These are phyloP conservation scores for Drosophila bipectinata DNA, from an alignment of 1,140 invertebrate genomes.

Conservation along the genomic window DNA sequence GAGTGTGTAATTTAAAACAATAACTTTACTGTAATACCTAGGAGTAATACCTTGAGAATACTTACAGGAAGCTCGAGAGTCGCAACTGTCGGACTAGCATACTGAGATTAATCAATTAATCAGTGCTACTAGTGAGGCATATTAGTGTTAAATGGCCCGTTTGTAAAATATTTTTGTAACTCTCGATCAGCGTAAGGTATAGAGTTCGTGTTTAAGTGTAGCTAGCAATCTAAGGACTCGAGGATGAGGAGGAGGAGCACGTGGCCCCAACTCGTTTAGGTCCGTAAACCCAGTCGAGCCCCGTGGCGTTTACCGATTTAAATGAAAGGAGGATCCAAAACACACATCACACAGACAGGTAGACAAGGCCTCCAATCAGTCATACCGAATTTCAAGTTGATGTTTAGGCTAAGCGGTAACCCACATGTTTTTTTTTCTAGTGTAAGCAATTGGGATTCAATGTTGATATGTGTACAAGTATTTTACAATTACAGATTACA, in stretches of 20 bases:
- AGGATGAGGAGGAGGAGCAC: background rate
- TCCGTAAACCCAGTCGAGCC: constrained; percentile 79
- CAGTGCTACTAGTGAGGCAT: background rate
- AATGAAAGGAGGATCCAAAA: constrained; percentile 42
- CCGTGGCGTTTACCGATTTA: constrained; percentile 77
- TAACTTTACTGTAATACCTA: constrained; percentile 15
- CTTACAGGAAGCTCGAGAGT: constrained; percentile 30
- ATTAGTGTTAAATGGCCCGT: background rate
- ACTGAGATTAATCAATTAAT: background rate
- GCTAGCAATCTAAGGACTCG: constrained; percentile 41
- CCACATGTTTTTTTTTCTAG: constrained; percentile 24
- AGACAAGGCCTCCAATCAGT: constrained; percentile 5
- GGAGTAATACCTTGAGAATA: background rate
- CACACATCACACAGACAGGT: constrained; percentile 2
- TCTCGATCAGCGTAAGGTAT: background rate
- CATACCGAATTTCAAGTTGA: constrained; percentile 52
- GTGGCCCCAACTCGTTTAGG: constrained; percentile 55
- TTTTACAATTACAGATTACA: constrained; percentile 22
- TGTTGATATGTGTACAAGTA: constrained; percentile 63
- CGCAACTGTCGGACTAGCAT: background rate
- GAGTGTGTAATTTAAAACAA: constrained; percentile 18
- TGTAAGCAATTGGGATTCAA: constrained; percentile 30
- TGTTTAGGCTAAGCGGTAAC: constrained; percentile 4
- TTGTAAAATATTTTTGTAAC: constrained; percentile 39
- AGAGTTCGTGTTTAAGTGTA: constrained; percentile 31